Base-by-base conservation (phyloP, 2,797 vertebrate species). In the Buceros bicornis region DNA sequence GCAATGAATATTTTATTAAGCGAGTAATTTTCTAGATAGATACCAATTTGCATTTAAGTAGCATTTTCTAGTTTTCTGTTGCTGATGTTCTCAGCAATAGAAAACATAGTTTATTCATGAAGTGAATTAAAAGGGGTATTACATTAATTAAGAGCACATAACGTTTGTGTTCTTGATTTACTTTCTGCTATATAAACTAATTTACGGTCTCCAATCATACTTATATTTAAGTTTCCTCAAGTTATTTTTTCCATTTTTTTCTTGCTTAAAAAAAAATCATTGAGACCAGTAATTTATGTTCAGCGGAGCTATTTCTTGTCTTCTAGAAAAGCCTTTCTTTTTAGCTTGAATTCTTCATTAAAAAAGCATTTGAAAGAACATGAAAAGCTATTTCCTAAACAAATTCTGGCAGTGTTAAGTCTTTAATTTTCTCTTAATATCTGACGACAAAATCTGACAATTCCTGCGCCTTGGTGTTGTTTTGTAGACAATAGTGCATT, bases 1-100 rank as follows among this genome's bases (percentile, higher is more conserved):
- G 14, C 20, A 74, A 18, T 45, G 4, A 74, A 21, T 50, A 8
- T 80, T 91, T 82, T 40, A 45, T 24, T 25, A 4, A 60, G 5
- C 0, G 0, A 24, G 7, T 40, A 11, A 16, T 73, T 91, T 77
- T 40, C 28, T 58, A 42, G 31, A 48, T 65, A 17, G 8, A 13
- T 43, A 31, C 3, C 25, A 42, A 1, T 54, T 73, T 82, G 6
- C 40, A 35, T 60, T 35, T 35, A 48, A 81, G 20, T 43, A 47
- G 3, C 16, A 3, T 65, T 69, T 85, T 66, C 45, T 79, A 13
- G 0, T 77, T 87, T 70, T 70, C 7, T 11, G 5, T 37, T 86
- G 2, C 13, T 69, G 42, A 7, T 77, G 5, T 57, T 86, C 37
- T 58, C 16, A 64, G 29, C 37, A 40, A 17, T 17, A 51, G 57